Conservation (phyloP, 2,888 invertebrate genomes). For the Drosophila paucipuncta region DNA sequence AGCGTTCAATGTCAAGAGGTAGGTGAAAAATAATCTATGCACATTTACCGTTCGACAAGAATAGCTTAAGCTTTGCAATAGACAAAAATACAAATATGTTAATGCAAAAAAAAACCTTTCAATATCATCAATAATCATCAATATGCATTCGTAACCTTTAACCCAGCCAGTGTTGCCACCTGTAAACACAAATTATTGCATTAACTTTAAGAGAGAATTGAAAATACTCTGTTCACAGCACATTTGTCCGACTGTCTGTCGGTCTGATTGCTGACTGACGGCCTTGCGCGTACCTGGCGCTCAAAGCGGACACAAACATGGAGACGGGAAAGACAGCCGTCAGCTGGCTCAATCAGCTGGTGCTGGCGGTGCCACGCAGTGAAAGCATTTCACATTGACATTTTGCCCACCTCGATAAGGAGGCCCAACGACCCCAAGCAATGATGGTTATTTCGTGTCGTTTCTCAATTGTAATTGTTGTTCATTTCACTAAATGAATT, state of each 20-base stretch:
- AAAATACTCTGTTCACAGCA: constrained; percentile 18
- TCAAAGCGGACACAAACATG: constrained; percentile 9
- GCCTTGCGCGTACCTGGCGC: constrained; percentile 40
- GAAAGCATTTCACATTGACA: constrained; percentile 41
- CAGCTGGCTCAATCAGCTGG: constrained; percentile 47
- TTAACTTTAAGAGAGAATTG: constrained; percentile 14
- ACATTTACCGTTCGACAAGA: neutral
- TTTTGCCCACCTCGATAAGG: constrained; percentile 63
- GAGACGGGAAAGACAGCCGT: constrained; percentile 30
- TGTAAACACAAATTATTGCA: neutral
- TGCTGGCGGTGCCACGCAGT: constrained; percentile 22
- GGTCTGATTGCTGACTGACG: constrained; percentile 2
- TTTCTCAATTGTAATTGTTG: constrained; percentile 42
- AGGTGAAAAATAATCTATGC: constrained; percentile 62
- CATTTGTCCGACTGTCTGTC: neutral
- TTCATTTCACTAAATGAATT: constrained; percentile 53
- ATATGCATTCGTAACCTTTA: neutral
- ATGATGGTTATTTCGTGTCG: constrained; percentile 34
- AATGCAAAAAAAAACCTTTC: neutral
- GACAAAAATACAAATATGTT: neutral
- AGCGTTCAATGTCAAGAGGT: constrained; percentile 84
- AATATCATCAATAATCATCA: constrained; percentile 2
- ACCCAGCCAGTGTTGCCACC: constrained; percentile 5
- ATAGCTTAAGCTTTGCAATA: neutral
- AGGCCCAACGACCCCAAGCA: constrained; percentile 11